Conservation (phyloP, 64 coral and sea anemone species). For the Montipora efflorescens region DNA sequence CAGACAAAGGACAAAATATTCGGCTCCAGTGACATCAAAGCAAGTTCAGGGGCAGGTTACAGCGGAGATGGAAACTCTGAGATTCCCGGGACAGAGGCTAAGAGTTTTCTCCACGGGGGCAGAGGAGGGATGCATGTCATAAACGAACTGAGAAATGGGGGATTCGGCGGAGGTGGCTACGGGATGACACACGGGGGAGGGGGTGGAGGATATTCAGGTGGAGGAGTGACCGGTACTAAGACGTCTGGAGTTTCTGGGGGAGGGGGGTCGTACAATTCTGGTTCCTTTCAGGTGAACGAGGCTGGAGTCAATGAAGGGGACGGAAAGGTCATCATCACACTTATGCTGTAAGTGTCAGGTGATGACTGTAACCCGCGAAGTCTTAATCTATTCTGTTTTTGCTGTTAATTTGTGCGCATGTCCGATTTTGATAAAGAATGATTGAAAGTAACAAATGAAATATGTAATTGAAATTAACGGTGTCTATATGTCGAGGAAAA, state of each 20-base stretch:
- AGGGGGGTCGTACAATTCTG: constrained; percentile 79
- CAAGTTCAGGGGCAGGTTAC: constrained; percentile 65
- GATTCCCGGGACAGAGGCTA: background rate
- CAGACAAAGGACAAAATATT: background rate
- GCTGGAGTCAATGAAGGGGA: constrained; percentile 74
- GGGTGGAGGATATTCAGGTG: constrained; percentile 85
- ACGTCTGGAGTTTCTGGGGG: constrained; percentile 70
- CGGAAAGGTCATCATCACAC: constrained; percentile 62
- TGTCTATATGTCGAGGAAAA: no score
- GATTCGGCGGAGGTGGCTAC: constrained; percentile 89
- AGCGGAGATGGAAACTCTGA: constrained; percentile 38
- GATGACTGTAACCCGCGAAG: no score
- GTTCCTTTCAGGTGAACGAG: constrained; percentile 35
- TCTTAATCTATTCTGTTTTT: no score
- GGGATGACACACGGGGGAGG: constrained; percentile 72
- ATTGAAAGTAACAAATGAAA: background rate
- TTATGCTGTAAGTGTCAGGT: background rate
- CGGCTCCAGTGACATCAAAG: background rate
- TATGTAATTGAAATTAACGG: no score
- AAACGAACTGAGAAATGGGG: background rate
- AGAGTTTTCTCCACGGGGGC: constrained; percentile 68
- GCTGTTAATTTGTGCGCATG: background rate
- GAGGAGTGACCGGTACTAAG: constrained; percentile 58
- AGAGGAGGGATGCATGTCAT: constrained; percentile 25
- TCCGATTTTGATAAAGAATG: background rate